These are phyloP conservation scores for Campoplex nolae DNA, from an alignment of 2,888 invertebrate genomes.

Conservation along the genomic window DNA sequence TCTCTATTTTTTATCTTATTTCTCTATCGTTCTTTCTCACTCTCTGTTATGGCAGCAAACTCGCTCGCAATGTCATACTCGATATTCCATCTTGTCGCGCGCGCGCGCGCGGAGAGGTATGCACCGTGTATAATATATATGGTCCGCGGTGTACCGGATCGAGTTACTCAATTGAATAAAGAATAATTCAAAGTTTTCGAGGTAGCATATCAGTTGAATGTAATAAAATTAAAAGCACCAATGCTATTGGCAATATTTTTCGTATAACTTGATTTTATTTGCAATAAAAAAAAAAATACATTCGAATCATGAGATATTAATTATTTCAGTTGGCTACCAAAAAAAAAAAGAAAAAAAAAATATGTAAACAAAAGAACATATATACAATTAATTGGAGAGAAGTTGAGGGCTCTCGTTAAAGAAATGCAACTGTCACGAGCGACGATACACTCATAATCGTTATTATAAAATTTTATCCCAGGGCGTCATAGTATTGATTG, in stretches of 20 bases:
- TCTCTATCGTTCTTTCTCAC: slow-evolving; percentile 55
- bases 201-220: background rate
- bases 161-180: slow-evolving; percentile 9
- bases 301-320: background rate
- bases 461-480: slow-evolving; percentile 49
- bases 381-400: slow-evolving; percentile 7
- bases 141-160: background rate
- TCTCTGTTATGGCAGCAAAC: slow-evolving; percentile 68
- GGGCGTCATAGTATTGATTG: background rate
- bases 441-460: slow-evolving; percentile 33
- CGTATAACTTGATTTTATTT: background rate
- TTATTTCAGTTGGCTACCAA: background rate
- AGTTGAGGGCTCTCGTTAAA: slow-evolving; percentile 37
- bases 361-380: background rate
- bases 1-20: slow-evolving; percentile 46
- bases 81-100: slow-evolving; percentile 61
- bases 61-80: slow-evolving; percentile 69
- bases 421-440: background rate
- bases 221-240: background rate
- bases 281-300: background rate
- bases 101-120: slow-evolving; percentile 4
- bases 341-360: background rate
- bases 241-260: too few relatives aligned
- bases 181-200: background rate
- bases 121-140: slow-evolving; percentile 10